phyloP scores from a whole-genome alignment of 2,797 vertebrate species.

The Anabas testudineus region DNA sequence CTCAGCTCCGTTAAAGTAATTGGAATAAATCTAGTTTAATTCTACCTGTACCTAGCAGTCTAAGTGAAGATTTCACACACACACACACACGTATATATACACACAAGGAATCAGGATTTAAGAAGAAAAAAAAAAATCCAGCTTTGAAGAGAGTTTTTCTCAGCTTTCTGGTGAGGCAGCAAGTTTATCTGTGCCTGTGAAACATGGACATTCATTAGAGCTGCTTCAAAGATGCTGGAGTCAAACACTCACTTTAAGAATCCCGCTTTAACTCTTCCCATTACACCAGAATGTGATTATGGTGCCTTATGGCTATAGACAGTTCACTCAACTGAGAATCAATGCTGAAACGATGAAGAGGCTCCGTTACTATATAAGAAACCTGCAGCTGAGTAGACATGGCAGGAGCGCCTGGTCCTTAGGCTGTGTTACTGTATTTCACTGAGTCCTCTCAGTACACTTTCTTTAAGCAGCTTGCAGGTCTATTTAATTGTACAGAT shows the following conservation, averaged over 20 bases:
- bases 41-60: conserved; percentile 5
- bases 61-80: conserved; percentile 12
- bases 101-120: conserved; percentile 11
- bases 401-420: conserved; percentile 19
- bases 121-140: conserved; percentile 18
- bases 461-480: too few species aligned
- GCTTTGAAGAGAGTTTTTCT: conserved; percentile 27
- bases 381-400: conserved; percentile 6
- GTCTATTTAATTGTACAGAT: too few species aligned
- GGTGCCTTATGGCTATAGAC: conserved; percentile 9
- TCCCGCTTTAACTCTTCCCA: conserved; percentile 1
- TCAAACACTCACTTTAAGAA: conserved; percentile 30
- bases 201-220: conserved; percentile 46
- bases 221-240: conserved; percentile 33
- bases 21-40: conserved; percentile 11
- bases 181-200: conserved; percentile 34
- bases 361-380: conserved; percentile 20
- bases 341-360: conserved; percentile 37
- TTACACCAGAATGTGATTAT: conserved; percentile 29
- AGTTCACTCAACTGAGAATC: conserved; percentile 19
- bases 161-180: conserved; percentile 31
- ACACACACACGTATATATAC: conserved; percentile 2
- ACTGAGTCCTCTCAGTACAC: too few species aligned
- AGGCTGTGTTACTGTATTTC: background rate
- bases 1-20: conserved; percentile 7